phyloP scores from a whole-genome alignment of 2,113 vertebrate genomes.

The Cichladusa arquata region DNA sequence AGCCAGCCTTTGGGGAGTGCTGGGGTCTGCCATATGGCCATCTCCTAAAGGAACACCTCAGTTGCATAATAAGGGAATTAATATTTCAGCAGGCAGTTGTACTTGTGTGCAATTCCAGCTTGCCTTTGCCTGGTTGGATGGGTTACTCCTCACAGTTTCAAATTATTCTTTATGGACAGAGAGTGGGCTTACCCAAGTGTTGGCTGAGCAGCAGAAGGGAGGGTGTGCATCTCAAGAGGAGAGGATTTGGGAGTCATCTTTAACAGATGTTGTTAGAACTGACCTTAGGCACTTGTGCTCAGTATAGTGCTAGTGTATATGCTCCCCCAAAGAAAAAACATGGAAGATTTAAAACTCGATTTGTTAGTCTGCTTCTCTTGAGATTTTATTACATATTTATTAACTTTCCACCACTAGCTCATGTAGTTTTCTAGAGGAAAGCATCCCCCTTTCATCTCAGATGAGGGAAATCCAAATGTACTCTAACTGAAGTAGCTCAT shows the following conservation, averaged over 20 bases:
- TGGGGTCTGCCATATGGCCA: neutral
- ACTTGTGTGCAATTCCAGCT: neutral
- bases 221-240: neutral
- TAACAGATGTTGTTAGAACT: neutral
- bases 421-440: neutral
- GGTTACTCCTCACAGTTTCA: neutral
- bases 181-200: neutral
- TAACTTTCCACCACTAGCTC: neutral
- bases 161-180: neutral
- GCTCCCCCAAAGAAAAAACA: neutral
- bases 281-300: neutral
- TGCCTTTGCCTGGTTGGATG: neutral
- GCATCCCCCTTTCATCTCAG: neutral
- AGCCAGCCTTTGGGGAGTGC: neutral
- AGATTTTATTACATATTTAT: neutral
- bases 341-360: neutral
- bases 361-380: neutral
- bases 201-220: neutral
- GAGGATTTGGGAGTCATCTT: neutral
- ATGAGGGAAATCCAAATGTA: neutral
- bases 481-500: neutral
- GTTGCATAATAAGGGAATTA: neutral
- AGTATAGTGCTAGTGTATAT: neutral
- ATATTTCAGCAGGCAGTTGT: constrained; percentile 15
- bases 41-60: neutral